Conservation (phyloP, 2,888 invertebrate genomes). For the Drosophila peninsularis region DNA sequence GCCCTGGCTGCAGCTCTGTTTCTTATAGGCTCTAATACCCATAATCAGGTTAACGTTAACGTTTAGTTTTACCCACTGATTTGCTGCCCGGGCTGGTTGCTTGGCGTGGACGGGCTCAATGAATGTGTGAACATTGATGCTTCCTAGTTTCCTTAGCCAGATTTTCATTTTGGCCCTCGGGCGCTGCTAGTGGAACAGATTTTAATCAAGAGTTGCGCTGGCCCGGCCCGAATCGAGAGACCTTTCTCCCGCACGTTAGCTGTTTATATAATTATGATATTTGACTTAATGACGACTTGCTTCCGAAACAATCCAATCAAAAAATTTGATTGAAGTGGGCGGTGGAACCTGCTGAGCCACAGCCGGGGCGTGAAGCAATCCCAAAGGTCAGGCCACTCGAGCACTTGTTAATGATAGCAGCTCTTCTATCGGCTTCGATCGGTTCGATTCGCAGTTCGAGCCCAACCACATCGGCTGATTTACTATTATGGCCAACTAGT, state of each 20-base stretch:
- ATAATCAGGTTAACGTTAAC: slow-evolving; percentile 78
- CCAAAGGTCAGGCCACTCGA: slow-evolving; percentile 60
- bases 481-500: slow-evolving; percentile 58
- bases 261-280: slow-evolving; percentile 79
- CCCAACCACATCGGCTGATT: slow-evolving; percentile 50
- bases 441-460: slow-evolving; percentile 7
- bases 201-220: slow-evolving; percentile 65
- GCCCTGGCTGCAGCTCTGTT: slow-evolving; percentile 32
- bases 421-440: slow-evolving; percentile 1
- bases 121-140: slow-evolving; percentile 75
- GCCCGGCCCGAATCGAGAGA: slow-evolving; percentile 48
- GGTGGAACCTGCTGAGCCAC: slow-evolving; percentile 21
- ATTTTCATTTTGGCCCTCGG: slow-evolving; percentile 43
- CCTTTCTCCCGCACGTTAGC: slow-evolving; percentile 81
- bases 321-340: slow-evolving; percentile 81
- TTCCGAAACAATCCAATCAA: slow-evolving; percentile 81
- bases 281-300: slow-evolving; percentile 81
- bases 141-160: slow-evolving; percentile 44
- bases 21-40: slow-evolving; percentile 80
- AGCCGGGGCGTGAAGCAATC: slow-evolving; percentile 71
- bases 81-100: slow-evolving; percentile 55
- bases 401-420: slow-evolving; percentile 65
- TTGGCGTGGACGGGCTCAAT: slow-evolving; percentile 25
- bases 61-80: slow-evolving; percentile 79
- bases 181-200: slow-evolving; percentile 50